These are phyloP conservation scores for Synodontis membranacea DNA, from an alignment of 2,113 vertebrate genomes.

Conservation along the genomic window DNA sequence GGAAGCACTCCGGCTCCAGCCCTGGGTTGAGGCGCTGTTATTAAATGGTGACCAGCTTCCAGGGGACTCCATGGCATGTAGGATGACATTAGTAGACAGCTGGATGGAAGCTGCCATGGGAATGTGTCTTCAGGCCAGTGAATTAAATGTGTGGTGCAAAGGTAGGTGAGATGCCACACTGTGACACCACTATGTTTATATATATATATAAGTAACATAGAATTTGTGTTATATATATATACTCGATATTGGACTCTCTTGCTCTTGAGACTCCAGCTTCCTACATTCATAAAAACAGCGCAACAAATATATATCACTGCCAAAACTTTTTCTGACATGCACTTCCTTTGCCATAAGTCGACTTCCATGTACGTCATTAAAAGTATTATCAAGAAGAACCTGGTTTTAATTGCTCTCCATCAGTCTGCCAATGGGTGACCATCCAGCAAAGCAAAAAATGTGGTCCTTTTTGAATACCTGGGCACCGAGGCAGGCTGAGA, in stretches of 20 bases:
- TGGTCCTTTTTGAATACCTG: constrained; percentile 5
- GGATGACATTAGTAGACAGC: constrained; percentile 44
- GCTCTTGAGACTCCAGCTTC: not conserved
- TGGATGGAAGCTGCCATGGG: constrained; percentile 52
- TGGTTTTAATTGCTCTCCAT: not conserved
- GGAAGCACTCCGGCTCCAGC: constrained; percentile 1
- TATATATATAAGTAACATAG: constrained; percentile 32
- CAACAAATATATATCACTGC: not conserved
- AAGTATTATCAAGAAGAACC: not conserved
- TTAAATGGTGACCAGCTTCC: constrained; percentile 52
- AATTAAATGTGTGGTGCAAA: constrained; percentile 14
- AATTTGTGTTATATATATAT: constrained; percentile 32
- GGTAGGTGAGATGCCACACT: constrained; percentile 19
- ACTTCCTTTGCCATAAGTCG: not conserved
- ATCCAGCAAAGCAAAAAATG: not conserved
- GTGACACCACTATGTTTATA: constrained; percentile 5
- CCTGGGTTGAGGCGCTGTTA: constrained; percentile 19
- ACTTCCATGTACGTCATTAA: not conserved
- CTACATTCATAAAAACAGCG: not conserved
- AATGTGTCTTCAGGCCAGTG: constrained; percentile 56
- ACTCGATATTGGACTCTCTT: not conserved
- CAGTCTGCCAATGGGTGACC: constrained; percentile 9
- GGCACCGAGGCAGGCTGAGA: constrained; percentile 46
- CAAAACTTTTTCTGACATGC: not conserved
- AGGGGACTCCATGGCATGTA: constrained; percentile 48